Percentiles rank a stretch among this genome's conserved stretches.
Evolutionary conservation across 2,113 vertebrate species (phyloP).

Genomic region (Tyrannus savana): DNA sequence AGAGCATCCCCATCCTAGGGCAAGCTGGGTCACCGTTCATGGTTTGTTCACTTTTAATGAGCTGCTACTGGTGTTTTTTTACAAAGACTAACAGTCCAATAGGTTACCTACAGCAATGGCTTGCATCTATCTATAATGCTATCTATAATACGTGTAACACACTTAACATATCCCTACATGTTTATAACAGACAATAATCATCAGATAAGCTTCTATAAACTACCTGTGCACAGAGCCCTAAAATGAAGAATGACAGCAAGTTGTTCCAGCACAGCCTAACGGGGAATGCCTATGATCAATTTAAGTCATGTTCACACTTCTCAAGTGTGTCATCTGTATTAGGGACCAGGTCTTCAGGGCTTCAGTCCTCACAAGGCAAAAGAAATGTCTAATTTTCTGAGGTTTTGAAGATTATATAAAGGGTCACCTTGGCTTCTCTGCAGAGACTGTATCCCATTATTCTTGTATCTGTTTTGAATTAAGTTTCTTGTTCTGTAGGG

Average conservation of each 20-base stretch:
- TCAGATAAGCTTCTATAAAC: neutral
- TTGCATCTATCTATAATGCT: neutral
- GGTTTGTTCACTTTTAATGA: neutral
- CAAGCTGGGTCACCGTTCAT: neutral
- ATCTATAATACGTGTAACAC: neutral
- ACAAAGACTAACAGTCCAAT: neutral
- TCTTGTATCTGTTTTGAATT: neutral
- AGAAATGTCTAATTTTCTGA: neutral
- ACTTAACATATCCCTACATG: neutral
- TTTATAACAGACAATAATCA: neutral
- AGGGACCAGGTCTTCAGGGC: neutral
- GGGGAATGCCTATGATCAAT: neutral
- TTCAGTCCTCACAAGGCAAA: neutral
- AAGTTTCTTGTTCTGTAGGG: neutral
- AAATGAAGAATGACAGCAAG: neutral
- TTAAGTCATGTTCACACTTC: neutral
- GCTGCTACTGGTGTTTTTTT: neutral
- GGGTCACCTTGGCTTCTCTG: neutral
- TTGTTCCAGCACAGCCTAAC: neutral
- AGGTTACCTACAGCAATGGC: neutral
- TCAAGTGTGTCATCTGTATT: neutral
- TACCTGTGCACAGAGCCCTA: neutral
- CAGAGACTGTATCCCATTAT: neutral
- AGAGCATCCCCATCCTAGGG: neutral
- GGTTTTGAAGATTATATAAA: neutral